Conservation (phyloP, 2,888 invertebrate species). For the Epinotia bilunana region DNA sequence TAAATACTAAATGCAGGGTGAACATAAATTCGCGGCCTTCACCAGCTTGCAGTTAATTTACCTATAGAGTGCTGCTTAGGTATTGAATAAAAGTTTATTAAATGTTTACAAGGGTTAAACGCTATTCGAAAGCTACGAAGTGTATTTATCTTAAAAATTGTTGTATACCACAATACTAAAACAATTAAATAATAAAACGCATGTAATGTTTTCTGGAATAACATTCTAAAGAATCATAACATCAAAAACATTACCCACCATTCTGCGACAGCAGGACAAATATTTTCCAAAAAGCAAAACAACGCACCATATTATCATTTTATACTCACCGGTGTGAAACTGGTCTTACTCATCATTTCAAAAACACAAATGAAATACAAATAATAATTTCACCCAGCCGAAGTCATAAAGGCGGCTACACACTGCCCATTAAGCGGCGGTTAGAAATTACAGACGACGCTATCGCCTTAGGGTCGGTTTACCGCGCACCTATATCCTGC, state of each 20-base stretch:
- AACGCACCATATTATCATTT: not conserved
- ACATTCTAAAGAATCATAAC: not conserved
- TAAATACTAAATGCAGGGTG: not conserved
- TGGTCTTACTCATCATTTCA: slow-evolving; percentile 8
- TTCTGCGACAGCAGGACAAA: not conserved
- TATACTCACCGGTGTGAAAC: slow-evolving; percentile 12
- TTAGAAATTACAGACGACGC: slow-evolving; percentile 50
- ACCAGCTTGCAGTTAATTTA: not conserved
- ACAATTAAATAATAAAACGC: not conserved
- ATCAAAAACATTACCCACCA: not conserved
- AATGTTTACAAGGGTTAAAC: not conserved
- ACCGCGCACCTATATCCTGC: slow-evolving; percentile 21
- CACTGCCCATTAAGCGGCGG: slow-evolving; percentile 56
- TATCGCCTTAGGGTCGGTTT: slow-evolving; percentile 28
- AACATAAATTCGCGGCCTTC: not conserved
- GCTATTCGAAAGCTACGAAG: not conserved
- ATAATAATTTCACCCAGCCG: slow-evolving; percentile 16
- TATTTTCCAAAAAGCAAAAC: not conserved
- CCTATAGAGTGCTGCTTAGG: too few species aligned
- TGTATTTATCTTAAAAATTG: not conserved
- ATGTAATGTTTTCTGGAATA: not conserved
- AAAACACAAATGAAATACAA: slow-evolving; percentile 24
- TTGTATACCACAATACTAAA: not conserved
- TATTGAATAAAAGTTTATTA: not conserved
- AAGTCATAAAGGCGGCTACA: slow-evolving; percentile 52